phyloP scores from a whole-genome alignment of 2,113 vertebrate genomes.

The Pterocles gutturalis region DNA sequence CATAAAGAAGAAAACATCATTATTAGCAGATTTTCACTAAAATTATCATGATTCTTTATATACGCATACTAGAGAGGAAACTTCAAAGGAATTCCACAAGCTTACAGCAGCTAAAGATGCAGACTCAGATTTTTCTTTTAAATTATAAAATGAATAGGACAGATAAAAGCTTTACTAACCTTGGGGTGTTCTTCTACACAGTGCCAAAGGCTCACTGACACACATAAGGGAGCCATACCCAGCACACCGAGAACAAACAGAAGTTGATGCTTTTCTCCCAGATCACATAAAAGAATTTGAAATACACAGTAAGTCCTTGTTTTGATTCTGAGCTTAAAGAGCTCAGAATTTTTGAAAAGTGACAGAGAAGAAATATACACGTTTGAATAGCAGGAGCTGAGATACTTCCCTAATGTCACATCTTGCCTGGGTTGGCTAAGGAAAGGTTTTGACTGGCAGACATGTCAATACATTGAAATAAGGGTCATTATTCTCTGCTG shows the following conservation, averaged over 20 bases:
- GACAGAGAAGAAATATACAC: background rate
- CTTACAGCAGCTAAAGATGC: background rate
- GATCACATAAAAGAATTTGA: background rate
- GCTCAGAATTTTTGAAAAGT: background rate
- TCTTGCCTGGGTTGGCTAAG: background rate
- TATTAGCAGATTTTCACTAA: background rate
- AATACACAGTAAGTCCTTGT: background rate
- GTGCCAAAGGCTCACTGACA: background rate
- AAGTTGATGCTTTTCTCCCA: background rate
- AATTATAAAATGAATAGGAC: background rate
- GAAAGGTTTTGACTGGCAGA: background rate
- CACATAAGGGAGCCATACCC: background rate
- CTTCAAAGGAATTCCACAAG: slow-evolving; percentile 19
- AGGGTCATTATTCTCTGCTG: background rate
- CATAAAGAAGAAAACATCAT: background rate
- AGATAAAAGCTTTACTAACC: background rate
- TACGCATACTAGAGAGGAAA: background rate
- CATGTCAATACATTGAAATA: accelerated
- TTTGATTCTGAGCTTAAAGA: background rate
- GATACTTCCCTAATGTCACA: background rate
- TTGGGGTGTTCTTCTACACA: background rate
- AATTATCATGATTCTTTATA: background rate
- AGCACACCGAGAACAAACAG: background rate
- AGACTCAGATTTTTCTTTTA: background rate
- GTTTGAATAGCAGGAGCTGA: background rate